Evolutionary conservation across 2,888 invertebrate species (phyloP).

Genomic region (Celastrina argiolus): DNA sequence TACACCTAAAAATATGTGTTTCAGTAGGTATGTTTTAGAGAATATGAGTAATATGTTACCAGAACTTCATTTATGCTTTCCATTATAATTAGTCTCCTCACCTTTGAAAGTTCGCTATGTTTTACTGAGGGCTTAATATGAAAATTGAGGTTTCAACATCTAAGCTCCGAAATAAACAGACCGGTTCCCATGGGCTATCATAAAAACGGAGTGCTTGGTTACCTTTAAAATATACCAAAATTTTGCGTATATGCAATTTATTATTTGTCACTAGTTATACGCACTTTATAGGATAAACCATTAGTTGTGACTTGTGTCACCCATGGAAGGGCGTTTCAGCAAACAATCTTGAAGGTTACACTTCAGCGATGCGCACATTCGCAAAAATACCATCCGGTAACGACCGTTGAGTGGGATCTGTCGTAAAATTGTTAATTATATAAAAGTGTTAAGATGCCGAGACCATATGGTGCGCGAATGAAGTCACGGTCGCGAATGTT

Average conservation of each 20-base stretch:
- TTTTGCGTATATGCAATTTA: neutral
- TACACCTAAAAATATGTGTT: neutral
- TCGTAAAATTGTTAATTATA: constrained; percentile 34
- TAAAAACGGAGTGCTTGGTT: too few relatives aligned
- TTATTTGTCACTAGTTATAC: too few relatives aligned
- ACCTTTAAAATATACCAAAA: too few relatives aligned
- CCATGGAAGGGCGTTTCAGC: neutral
- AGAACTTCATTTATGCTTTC: neutral
- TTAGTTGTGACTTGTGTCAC: neutral
- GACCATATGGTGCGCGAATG: constrained; percentile 41
- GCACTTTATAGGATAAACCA: too few relatives aligned
- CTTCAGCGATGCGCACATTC: neutral
- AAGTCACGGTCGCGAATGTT: constrained; percentile 44
- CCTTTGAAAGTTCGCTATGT: too few relatives aligned
- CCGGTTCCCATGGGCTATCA: too few relatives aligned
- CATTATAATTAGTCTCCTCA: neutral
- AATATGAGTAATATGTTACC: neutral
- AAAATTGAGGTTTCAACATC: too few relatives aligned
- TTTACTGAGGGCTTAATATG: too few relatives aligned
- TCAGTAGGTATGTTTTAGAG: neutral
- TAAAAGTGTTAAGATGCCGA: constrained; percentile 33
- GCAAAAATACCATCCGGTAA: neutral
- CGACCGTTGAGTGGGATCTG: constrained; percentile 17
- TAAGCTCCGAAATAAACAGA: too few relatives aligned
- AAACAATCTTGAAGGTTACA: neutral